Evolutionary conservation across 2,797 vertebrate genomes (phyloP).

Genomic region (Thaleichthys pacificus): DNA sequence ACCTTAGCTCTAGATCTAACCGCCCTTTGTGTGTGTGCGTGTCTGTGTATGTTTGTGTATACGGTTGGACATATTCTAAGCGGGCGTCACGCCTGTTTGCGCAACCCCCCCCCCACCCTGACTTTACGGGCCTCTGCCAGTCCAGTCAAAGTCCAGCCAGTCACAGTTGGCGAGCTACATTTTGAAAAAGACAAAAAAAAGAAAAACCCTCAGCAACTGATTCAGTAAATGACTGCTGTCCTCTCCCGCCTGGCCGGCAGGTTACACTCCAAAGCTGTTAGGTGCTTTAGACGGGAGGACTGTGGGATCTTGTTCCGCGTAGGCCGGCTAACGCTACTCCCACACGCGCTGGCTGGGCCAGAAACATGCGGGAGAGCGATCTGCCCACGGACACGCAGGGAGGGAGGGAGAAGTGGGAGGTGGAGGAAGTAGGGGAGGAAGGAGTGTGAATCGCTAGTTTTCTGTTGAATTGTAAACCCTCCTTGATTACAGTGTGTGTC

Average conservation of each 20-base stretch:
- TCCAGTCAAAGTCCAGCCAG: conserved; percentile 48
- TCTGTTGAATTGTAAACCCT: conserved; percentile 2
- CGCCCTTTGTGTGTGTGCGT: conserved; percentile 19
- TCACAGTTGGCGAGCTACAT: conserved; percentile 24
- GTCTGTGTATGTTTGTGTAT: conserved; percentile 3
- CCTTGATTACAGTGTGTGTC: background rate
- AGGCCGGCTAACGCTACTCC: background rate
- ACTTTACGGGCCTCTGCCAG: conserved; percentile 27
- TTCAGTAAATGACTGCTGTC: too few relatives aligned
- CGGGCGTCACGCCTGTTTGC: conserved; percentile 31
- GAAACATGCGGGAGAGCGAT: background rate
- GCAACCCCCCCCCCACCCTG: background rate
- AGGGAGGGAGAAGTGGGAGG: background rate
- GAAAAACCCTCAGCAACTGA: too few relatives aligned
- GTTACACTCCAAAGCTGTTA: too few relatives aligned
- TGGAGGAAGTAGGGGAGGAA: background rate
- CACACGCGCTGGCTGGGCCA: background rate
- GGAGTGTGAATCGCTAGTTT: background rate
- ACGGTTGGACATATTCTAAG: conserved; percentile 4
- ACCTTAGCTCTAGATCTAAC: conserved; percentile 38
- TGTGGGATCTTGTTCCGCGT: background rate
- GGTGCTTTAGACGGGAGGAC: background rate
- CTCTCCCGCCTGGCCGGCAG: too few relatives aligned
- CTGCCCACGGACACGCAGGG: background rate
- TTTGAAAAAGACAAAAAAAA: conserved; percentile 15